phyloP scores from a whole-genome alignment of 2,113 vertebrate species.

The Cottus gobio region DNA sequence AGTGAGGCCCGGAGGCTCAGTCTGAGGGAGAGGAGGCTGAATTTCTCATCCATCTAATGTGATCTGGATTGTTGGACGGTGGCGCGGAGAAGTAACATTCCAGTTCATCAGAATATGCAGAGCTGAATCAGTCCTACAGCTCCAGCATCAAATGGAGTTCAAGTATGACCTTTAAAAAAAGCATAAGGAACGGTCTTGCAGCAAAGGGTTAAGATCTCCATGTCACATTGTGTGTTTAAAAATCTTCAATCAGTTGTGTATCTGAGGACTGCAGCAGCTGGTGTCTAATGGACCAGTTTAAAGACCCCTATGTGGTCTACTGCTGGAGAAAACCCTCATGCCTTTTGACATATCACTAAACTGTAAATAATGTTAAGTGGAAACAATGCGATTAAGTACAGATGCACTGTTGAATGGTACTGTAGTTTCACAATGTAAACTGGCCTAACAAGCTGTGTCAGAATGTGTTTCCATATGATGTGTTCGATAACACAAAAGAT shows the following conservation, averaged over 20 bases:
- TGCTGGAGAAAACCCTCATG: not conserved
- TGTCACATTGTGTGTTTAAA: not conserved
- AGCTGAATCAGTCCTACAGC: not conserved
- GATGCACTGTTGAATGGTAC: not conserved
- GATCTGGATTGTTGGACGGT: not conserved
- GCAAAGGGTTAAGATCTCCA: not conserved
- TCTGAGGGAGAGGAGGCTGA: constrained; percentile 84
- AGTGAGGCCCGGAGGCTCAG: constrained; percentile 61
- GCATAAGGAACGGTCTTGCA: not conserved
- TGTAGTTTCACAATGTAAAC: not conserved
- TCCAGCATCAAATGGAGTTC: not conserved
- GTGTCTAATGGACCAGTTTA: not conserved
- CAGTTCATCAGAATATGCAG: not conserved
- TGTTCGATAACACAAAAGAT: not conserved
- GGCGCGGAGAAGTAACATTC: not conserved
- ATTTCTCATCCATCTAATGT: constrained; percentile 82
- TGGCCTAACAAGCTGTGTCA: not conserved
- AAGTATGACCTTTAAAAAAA: not conserved
- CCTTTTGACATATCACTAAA: not conserved
- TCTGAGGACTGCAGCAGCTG: not conserved
- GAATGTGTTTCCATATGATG: not conserved
- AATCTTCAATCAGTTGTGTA: not conserved
- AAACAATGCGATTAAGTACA: not conserved
- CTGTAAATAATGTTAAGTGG: not conserved
- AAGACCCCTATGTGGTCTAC: constrained; percentile 4